These are phyloP conservation scores for Eupithecia centaureata DNA, from an alignment of 2,888 invertebrate species.

Conservation along the genomic window DNA sequence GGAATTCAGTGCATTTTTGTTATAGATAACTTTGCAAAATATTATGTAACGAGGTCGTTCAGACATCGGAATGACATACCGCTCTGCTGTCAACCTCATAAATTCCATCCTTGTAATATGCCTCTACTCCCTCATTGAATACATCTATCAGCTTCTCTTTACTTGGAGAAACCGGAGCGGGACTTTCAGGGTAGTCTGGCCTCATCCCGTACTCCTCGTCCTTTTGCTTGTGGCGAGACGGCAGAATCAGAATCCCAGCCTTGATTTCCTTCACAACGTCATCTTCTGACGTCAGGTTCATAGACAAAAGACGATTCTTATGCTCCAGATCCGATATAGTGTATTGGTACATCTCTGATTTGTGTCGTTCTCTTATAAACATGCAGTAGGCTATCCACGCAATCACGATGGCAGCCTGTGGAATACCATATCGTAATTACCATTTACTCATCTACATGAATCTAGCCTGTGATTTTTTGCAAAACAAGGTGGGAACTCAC, in stretches of 20 bases:
- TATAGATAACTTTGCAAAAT: constrained; percentile 14
- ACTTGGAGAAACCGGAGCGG: constrained; percentile 55
- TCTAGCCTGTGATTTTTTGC: constrained; percentile 10
- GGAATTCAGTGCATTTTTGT: constrained; percentile 28
- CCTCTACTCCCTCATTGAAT: constrained; percentile 55
- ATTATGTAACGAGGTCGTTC: constrained; percentile 39
- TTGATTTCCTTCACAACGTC: constrained; percentile 51
- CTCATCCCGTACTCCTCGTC: constrained; percentile 64
- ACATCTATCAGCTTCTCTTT: constrained; percentile 68
- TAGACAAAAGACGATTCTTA: constrained; percentile 57
- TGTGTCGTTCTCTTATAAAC: constrained; percentile 73
- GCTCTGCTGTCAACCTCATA: constrained; percentile 62
- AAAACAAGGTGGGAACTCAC: constrained; percentile 58
- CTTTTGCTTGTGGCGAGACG: constrained; percentile 65
- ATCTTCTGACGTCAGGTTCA: constrained; percentile 44
- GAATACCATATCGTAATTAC: constrained; percentile 29
- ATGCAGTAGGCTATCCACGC: constrained; percentile 76
- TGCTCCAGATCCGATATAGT: constrained; percentile 66
- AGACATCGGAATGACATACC: constrained; percentile 66
- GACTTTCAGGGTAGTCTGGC: constrained; percentile 76
- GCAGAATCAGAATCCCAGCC: constrained; percentile 70
- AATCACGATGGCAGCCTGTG: constrained; percentile 68
- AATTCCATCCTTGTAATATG: constrained; percentile 63
- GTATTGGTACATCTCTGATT: constrained; percentile 65
- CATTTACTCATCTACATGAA: background rate